These are phyloP conservation scores for Pseudorasbora parva DNA, from an alignment of 2,113 vertebrate species.

Conservation along the genomic window DNA sequence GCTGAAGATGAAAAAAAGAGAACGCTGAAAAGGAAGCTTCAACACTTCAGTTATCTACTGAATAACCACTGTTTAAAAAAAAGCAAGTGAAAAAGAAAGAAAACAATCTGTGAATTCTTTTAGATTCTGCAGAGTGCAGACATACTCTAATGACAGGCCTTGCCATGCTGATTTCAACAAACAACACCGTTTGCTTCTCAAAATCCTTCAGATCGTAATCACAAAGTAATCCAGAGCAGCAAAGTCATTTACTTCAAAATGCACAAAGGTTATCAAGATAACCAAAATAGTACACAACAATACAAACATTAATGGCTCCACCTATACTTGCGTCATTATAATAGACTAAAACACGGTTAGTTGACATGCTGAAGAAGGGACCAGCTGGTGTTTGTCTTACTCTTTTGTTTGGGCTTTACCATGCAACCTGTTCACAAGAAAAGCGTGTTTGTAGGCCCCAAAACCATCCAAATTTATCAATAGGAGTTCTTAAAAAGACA, in stretches of 20 bases:
- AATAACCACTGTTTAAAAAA: constrained; percentile 22
- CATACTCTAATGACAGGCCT: not conserved
- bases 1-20: constrained; percentile 14
- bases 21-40: constrained; percentile 36
- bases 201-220: not conserved
- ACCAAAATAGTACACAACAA: not conserved
- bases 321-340: not conserved
- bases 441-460: constrained; percentile 9
- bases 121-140: not conserved
- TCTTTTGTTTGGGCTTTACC: constrained; percentile 51
- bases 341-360: not conserved
- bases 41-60: constrained; percentile 19
- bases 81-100: not conserved
- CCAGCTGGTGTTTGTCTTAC: constrained; percentile 51
- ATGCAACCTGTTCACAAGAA: constrained; percentile 38
- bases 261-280: not conserved
- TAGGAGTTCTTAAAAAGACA: constrained; percentile 5
- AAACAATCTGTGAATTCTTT: not conserved
- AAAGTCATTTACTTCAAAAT: not conserved
- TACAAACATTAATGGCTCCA: not conserved
- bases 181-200: not conserved
- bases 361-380: constrained; percentile 16
- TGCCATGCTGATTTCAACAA: not conserved
- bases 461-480: constrained; percentile 39
- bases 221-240: not conserved